A percentile compares a stretch with the other conserved stretches of the same genome.
Evolutionary conservation across 1,140 invertebrate species (phyloP).

Genomic region (Solenopsis invicta): DNA sequence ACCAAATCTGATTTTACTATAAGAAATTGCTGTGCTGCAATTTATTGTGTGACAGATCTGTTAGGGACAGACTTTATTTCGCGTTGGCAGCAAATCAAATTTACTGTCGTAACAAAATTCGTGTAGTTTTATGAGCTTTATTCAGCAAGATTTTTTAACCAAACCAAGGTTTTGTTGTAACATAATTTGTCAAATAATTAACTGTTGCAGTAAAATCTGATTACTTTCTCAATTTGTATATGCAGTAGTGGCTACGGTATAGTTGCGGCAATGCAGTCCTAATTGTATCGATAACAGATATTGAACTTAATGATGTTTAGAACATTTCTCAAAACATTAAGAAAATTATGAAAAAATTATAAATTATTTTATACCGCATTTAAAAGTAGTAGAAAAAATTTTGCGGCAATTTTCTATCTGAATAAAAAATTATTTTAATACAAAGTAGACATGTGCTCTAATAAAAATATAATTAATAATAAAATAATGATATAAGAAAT

Average conservation of each 20-base stretch:
- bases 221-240: constrained; percentile 1
- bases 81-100: not conserved
- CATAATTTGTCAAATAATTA: constrained; percentile 20
- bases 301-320: not conserved
- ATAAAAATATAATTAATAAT: too few species aligned
- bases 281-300: not conserved
- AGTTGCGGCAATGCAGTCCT: not conserved
- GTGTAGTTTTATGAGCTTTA: not conserved
- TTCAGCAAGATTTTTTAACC: not conserved
- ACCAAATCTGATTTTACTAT: not conserved
- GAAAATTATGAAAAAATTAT: too few species aligned
- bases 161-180: not conserved
- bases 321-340: too few species aligned
- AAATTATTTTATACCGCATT: too few species aligned
- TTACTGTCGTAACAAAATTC: not conserved
- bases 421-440: too few species aligned
- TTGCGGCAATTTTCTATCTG: too few species aligned
- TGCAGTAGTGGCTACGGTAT: not conserved
- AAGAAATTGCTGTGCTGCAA: not conserved
- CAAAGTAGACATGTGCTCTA: too few species aligned
- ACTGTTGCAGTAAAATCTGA: not conserved
- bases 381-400: too few species aligned
- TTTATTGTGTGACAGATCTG: not conserved
- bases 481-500: too few species aligned
- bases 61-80: not conserved